Conservation (phyloP, 2,888 invertebrate species). For the Allacma fusca region DNA sequence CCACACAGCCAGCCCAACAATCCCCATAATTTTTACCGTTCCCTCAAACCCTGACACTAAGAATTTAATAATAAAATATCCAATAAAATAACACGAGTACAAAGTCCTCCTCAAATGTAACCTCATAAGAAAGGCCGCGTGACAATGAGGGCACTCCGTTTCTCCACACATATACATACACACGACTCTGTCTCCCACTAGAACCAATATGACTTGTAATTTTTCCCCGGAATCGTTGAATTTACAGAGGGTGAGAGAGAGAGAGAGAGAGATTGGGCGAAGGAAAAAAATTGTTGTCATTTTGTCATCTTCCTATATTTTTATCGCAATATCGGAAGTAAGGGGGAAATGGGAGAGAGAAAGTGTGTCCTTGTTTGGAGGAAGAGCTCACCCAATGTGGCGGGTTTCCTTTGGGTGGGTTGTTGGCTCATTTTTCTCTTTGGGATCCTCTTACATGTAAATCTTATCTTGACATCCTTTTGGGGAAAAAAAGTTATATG, state of each 20-base stretch:
- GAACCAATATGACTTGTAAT: too few species aligned
- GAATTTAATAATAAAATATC: conserved; percentile 1
- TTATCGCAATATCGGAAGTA: background rate
- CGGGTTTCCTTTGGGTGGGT: too few species aligned
- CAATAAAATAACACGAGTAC: background rate
- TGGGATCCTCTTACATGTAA: conserved; percentile 38
- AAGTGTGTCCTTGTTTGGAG: background rate
- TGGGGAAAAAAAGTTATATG: conserved; percentile 40
- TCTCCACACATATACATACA: too few species aligned
- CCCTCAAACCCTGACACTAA: background rate
- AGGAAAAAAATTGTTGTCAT: background rate
- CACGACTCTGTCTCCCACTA: too few species aligned
- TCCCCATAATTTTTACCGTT: background rate
- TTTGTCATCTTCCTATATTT: conserved; percentile 21
- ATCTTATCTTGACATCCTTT: conserved; percentile 45
- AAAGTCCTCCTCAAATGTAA: background rate
- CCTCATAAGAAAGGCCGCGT: background rate
- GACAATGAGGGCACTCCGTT: background rate
- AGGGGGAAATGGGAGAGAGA: background rate
- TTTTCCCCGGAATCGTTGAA: background rate
- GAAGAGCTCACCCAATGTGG: background rate
- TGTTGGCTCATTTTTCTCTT: conserved; percentile 16
- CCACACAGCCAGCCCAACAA: background rate
- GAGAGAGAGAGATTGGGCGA: background rate
- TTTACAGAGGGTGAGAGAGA: background rate